Conservation (phyloP, 1,140 invertebrate genomes). For the Ceratosolen solmsi region DNA sequence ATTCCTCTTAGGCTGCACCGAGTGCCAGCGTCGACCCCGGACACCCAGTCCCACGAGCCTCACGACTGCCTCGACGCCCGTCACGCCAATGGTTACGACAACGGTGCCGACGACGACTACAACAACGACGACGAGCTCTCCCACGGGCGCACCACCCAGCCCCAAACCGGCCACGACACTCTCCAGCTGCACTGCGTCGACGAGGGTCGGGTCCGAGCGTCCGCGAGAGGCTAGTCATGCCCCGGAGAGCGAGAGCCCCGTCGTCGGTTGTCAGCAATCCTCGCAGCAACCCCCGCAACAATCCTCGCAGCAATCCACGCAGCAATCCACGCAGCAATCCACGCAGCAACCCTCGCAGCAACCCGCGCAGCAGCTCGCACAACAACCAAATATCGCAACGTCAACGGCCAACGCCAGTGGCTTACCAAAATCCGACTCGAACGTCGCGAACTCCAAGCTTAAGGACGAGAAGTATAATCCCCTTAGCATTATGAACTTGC, state of each 20-base stretch:
- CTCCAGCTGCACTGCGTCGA: constrained; percentile 59
- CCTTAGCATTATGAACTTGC: constrained; percentile 79
- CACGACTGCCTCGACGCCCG: background rate
- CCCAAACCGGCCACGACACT: constrained; percentile 49
- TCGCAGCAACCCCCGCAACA: background rate
- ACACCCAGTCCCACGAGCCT: constrained; percentile 76
- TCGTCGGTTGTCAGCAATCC: background rate
- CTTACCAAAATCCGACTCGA: background rate
- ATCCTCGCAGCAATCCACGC: background rate
- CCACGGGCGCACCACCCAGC: constrained; percentile 13
- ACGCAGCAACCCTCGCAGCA: background rate
- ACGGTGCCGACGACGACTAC: constrained; percentile 31
- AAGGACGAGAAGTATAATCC: constrained; percentile 78
- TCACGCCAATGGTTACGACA: constrained; percentile 14
- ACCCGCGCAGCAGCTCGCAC: background rate
- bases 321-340: background rate
- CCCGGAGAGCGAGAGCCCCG: constrained; percentile 2
- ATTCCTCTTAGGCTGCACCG: constrained; percentile 93
- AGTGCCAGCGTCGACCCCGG: constrained; percentile 91
- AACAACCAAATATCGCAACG: background rate
- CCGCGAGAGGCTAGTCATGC: constrained; percentile 25
- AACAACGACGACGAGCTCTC: background rate
- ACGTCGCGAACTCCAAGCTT: constrained; percentile 46
- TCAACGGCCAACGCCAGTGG: background rate
- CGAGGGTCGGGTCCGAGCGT: constrained; percentile 36